Evolutionary conservation across 2,888 invertebrate genomes (phyloP).

Genomic region (Habroteleia sp.): DNA sequence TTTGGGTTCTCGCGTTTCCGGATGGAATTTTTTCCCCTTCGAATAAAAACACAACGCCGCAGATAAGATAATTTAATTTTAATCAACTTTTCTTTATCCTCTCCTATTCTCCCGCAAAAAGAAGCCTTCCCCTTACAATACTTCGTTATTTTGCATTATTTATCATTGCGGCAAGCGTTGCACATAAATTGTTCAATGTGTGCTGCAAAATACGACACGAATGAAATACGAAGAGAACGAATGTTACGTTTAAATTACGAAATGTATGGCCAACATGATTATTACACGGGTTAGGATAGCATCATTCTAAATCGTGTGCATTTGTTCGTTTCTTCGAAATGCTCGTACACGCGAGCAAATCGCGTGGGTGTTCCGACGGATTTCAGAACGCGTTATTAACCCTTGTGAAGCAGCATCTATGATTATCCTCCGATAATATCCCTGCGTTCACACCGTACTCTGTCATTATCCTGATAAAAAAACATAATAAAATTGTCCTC

Average conservation of each 20-base stretch:
- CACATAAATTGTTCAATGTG: conserved; percentile 7
- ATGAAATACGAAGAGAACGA: conserved; percentile 21
- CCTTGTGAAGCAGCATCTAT: conserved; percentile 78
- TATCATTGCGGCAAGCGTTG: conserved; percentile 1
- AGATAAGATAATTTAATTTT: too few relatives aligned
- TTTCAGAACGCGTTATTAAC: conserved; percentile 80
- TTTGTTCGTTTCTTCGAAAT: conserved; percentile 62
- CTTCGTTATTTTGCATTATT: neutral
- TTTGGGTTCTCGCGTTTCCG: conserved; percentile 40
- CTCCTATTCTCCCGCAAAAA: too few relatives aligned
- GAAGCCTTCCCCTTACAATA: too few relatives aligned
- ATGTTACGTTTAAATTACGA: conserved; percentile 50
- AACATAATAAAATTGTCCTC: conserved; percentile 64
- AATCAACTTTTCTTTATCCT: too few relatives aligned
- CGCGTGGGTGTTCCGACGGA: conserved; percentile 76
- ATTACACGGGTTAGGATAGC: conserved; percentile 50
- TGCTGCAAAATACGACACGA: neutral
- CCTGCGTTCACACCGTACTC: conserved; percentile 76
- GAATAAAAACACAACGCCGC: too few relatives aligned
- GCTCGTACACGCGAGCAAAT: conserved; percentile 47
- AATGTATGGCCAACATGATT: conserved; percentile 47
- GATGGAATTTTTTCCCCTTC: conserved; percentile 32
- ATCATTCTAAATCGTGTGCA: conserved; percentile 56
- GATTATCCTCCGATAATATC: conserved; percentile 80
- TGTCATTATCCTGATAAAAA: conserved; percentile 73